A percentile compares a stretch with the other conserved stretches of the same genome.
These are phyloP conservation scores for Pempheris klunzingeri DNA, from an alignment of 2,797 vertebrate genomes.

Conservation along the genomic window DNA sequence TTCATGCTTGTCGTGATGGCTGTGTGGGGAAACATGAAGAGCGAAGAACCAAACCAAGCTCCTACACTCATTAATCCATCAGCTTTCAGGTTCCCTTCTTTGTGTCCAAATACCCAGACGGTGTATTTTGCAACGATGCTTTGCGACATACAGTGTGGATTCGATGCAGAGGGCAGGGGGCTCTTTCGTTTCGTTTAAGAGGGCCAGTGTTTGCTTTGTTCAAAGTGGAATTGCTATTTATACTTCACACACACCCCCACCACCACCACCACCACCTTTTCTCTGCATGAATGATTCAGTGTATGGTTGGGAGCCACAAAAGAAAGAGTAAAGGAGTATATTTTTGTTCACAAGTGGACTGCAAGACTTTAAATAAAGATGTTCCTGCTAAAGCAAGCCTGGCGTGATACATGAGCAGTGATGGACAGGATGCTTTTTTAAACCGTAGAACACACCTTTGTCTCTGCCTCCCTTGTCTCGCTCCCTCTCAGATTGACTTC, in stretches of 20 bases:
- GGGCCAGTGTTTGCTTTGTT: conserved; percentile 63
- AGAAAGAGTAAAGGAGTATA: not conserved
- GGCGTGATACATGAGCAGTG: conserved; percentile 3
- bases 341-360: conserved; percentile 14
- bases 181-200: conserved; percentile 27
- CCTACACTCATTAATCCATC: conserved; percentile 54
- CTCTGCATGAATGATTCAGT: conserved; percentile 68
- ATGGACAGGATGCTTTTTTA: not conserved
- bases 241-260: conserved; percentile 37
- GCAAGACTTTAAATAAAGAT: conserved; percentile 2
- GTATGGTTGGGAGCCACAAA: conserved; percentile 20
- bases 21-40: conserved; percentile 60
- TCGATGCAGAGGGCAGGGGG: conserved; percentile 44
- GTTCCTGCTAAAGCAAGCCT: not conserved
- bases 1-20: conserved; percentile 73
- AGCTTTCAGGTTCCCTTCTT: conserved; percentile 41
- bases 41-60: conserved; percentile 31
- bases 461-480: conserved; percentile 17
- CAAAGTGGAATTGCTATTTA: conserved; percentile 66
- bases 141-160: conserved; percentile 21
- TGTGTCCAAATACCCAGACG: conserved; percentile 46
- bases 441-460: conserved; percentile 21
- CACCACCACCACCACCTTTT: conserved; percentile 18
- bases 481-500: conserved; percentile 38
- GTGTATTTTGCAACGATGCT: conserved; percentile 27